phyloP scores from a whole-genome alignment of 2,113 vertebrate species.

The Brachirus orientalis region DNA sequence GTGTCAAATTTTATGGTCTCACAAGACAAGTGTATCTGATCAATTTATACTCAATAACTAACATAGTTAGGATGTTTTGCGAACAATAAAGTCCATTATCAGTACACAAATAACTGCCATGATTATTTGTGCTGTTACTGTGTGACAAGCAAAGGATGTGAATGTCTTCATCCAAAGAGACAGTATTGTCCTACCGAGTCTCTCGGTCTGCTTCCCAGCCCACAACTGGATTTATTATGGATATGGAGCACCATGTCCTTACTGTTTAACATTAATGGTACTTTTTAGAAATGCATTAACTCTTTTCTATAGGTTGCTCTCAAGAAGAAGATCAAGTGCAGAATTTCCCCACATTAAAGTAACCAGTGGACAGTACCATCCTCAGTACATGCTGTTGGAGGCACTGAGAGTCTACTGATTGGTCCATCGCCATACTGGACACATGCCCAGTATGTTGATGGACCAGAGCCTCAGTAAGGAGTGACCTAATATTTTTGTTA shows the following conservation, averaged over 20 bases:
- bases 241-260: conserved; percentile 29
- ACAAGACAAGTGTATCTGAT: background rate
- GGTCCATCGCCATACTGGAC: background rate
- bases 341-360: conserved; percentile 15
- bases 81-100: background rate
- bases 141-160: conserved; percentile 7
- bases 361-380: conserved; percentile 12
- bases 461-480: background rate
- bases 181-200: background rate
- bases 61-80: too few species aligned
- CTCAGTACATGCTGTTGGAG: conserved; percentile 2
- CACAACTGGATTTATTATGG: conserved; percentile 1
- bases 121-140: background rate
- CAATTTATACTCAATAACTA: background rate
- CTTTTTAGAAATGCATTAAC: too few species aligned
- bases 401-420: background rate
- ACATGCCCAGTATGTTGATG: background rate
- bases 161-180: background rate
- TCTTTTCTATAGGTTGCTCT: conserved; percentile 40
- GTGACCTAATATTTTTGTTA: background rate
- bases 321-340: conserved; percentile 6
- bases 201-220: background rate
- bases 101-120: background rate
- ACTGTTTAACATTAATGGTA: conserved; percentile 25
- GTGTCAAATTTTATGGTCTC: too few species aligned